phyloP scores from a whole-genome alignment of 2,888 invertebrate genomes.

The Caenorhabditis becei region DNA sequence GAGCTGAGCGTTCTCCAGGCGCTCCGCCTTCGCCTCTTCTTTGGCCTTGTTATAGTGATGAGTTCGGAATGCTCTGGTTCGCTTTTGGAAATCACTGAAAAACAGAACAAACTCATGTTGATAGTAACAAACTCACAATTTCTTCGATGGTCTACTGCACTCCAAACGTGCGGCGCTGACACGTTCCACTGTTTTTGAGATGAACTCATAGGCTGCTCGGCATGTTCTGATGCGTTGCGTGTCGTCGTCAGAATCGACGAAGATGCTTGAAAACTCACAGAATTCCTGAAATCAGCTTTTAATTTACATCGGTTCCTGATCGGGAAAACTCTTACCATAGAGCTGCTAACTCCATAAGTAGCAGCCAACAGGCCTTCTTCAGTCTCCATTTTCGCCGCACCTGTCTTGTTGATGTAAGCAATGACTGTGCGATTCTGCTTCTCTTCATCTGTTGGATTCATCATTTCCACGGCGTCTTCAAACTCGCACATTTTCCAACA shows the following conservation, averaged over 20 bases:
- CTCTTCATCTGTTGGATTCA: constrained; percentile 14
- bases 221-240: background rate
- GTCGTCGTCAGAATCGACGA: background rate
- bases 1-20: background rate
- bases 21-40: too few relatives aligned
- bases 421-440: background rate
- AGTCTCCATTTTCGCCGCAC: background rate
- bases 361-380: background rate
- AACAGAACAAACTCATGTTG: background rate
- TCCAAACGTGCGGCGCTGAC: background rate
- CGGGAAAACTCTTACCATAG: too few relatives aligned
- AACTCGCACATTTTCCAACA: constrained; percentile 15
- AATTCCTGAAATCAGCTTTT: background rate
- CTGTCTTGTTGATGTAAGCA: background rate
- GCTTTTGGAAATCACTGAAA: background rate
- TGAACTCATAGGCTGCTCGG: background rate
- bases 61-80: background rate
- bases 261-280: background rate
- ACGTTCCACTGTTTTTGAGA: background rate
- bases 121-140: background rate
- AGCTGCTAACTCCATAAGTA: background rate
- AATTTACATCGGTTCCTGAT: background rate
- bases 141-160: background rate
- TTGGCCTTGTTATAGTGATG: background rate
- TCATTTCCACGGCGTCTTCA: background rate